Base-by-base conservation (phyloP, 2,888 invertebrate species). In the Trichopria drosophilae region DNA sequence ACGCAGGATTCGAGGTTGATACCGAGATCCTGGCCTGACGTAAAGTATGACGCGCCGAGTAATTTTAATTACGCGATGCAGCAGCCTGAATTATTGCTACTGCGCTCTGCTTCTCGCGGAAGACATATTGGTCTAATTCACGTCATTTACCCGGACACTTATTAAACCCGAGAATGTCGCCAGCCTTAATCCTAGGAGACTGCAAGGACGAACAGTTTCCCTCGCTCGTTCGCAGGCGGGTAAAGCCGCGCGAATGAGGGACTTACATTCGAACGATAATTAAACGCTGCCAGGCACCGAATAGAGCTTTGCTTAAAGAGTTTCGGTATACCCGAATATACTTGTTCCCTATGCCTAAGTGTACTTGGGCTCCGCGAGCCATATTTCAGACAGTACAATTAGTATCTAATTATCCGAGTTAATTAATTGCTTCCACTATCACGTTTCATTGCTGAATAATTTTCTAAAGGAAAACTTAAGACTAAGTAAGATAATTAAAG, bases 71-170 rank as follows among this genome's bases (percentile, higher is more conserved):
- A 71, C 65, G 59, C 65, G 61, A 64, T 66, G 64, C 64, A 63
- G 60, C 61, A 58, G 7, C 58, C 59, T 65, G 65, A 67, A 69
- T 68, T 67, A 68, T 69, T 66, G 66, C 65, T 64, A 60, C 60
- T 54, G 52, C 62, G 55, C 53, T 53, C 32, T 54, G 60, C 57
- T 58, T 64, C 59, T 32, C 34, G 32, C 12, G 34, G 39, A 51
- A 63, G 65, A 69, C 65, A 68, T 68, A 68, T 71, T 68, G 67
- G 61, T 70, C 69, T 71, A 71, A 71, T 68, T 71, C 67, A 64
- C 64, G 69, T 70, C 69, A 64, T 71, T 70, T 64, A 62, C 55
- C 58, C 57, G 62, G 71, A 71, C 69, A 69, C 68, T 71, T 71
- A 71, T 71, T 71, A 71, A 69, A 68, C 66, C 65, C 61, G 63